Evolutionary conservation across 2,888 invertebrate genomes (phyloP).

Genomic region (Isotomurus palustris): DNA sequence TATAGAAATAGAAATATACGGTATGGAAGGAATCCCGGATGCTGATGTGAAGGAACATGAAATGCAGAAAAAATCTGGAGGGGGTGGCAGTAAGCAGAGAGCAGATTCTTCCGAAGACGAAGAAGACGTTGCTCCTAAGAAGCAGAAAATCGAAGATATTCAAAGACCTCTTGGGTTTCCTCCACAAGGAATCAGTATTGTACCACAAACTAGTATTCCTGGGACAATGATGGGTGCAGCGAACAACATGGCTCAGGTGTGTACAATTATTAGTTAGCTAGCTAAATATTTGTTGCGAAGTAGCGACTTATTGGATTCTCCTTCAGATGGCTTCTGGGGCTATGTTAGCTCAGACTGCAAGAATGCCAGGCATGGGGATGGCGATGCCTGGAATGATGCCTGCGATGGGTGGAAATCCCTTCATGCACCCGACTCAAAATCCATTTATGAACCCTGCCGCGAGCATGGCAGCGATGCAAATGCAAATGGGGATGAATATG

Average conservation of each 20-base stretch:
- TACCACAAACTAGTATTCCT: too few relatives aligned
- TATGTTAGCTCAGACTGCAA: conserved; percentile 58
- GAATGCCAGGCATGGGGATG: conserved; percentile 33
- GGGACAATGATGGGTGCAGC: too few relatives aligned
- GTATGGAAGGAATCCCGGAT: conserved; percentile 99
- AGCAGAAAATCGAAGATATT: conserved; percentile 17
- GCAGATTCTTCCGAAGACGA: conserved; percentile 47
- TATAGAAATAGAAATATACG: conserved; percentile 99
- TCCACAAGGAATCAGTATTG: too few relatives aligned
- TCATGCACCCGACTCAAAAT: conserved; percentile 27
- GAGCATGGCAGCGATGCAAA: conserved; percentile 19
- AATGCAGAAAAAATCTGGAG: conserved; percentile 60
- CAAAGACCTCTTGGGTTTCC: not conserved
- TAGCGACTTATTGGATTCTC: too few relatives aligned
- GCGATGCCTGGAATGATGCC: conserved; percentile 30
- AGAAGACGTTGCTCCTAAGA: too few relatives aligned
- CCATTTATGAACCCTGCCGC: conserved; percentile 13
- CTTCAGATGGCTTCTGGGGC: conserved; percentile 51
- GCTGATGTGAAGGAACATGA: conserved; percentile 93
- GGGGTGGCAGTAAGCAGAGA: conserved; percentile 23
- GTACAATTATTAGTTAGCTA: too few relatives aligned
- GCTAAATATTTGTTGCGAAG: too few relatives aligned
- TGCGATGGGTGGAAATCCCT: conserved; percentile 28
- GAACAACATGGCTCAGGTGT: too few relatives aligned
- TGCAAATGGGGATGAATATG: conserved; percentile 40